Evolutionary conservation across 2,888 invertebrate species (phyloP).

Genomic region (Listrodromus nycthemerus): DNA sequence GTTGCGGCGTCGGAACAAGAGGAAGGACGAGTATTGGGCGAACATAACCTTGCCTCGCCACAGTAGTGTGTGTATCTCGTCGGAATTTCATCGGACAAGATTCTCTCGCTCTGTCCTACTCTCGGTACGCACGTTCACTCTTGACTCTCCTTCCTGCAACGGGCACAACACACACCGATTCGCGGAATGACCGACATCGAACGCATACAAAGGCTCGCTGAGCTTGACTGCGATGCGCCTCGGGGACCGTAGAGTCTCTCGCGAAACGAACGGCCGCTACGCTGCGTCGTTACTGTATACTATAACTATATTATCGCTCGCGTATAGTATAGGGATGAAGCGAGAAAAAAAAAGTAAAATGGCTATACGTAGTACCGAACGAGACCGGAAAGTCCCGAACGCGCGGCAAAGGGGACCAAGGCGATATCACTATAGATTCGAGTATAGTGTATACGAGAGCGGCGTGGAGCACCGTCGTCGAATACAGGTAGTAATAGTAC

Average conservation of each 20-base stretch:
- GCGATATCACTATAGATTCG: slow-evolving; percentile 4
- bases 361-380: slow-evolving; percentile 21
- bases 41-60: slow-evolving; percentile 43
- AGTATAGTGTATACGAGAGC: slow-evolving; percentile 15
- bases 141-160: slow-evolving; percentile 40
- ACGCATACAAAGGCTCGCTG: slow-evolving; percentile 48
- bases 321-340: neutral
- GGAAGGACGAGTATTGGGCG: slow-evolving; percentile 19
- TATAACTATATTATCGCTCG: neutral
- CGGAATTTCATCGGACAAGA: slow-evolving; percentile 63
- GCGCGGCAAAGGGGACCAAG: neutral
- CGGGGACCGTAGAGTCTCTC: neutral
- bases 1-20: slow-evolving; percentile 31
- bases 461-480: slow-evolving; percentile 30
- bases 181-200: slow-evolving; percentile 40
- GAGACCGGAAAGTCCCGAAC: slow-evolving; percentile 59
- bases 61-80: slow-evolving; percentile 36
- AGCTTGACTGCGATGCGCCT: slow-evolving; percentile 2
- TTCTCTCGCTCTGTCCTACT: slow-evolving; percentile 16
- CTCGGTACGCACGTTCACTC: slow-evolving; percentile 4
- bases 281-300: neutral
- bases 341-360: slow-evolving; percentile 1
- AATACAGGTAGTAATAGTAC: slow-evolving; percentile 56
- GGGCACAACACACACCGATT: slow-evolving; percentile 52
- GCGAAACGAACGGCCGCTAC: neutral